Evolutionary conservation across 2,113 vertebrate genomes (phyloP), one percentile per base, ranked within the genome.

Genomic region (Blennius ocellaris): DNA sequence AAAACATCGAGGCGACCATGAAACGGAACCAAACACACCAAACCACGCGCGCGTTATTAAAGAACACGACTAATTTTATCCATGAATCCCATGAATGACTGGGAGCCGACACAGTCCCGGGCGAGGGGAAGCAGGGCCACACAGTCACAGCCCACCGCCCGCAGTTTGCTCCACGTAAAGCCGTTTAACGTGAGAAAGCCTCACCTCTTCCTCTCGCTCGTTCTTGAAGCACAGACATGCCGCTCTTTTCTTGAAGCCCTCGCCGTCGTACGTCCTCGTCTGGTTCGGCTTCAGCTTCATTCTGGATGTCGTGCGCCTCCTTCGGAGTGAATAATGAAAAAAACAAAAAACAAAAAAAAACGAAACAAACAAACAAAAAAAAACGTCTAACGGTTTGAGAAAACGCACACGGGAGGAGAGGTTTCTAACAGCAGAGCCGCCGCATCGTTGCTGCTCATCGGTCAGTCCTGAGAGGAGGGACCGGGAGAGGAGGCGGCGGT

Each of bases 271-370:
- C 55, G 97, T 99, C 88, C 97, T 95, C 78, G 97, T 98, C 95
- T 99, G 97, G 92, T 97, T 98, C 83, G 96, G 96, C 92, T 99
- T 99, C 82, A 98, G 95, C 95, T 98, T 98, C 97, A 98, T 99
- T 91, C 88, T 96, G 65, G 47, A 8, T 75, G 16, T 44, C 61
- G 21, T 30, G 21, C 21, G 21, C n/a, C n/a, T 69, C 75, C 57
- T 48, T 52, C 17, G 54, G 39, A 47, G 10, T 21, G 64, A 50
- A 84, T 65, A 71, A 75, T 72, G 73, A 41, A 21, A 47, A n/a
- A 14, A 16, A 5, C 10, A 8, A 1, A 8, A 14, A 15, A 8
- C 10, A 8, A 1, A 8, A 14, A 15, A 8, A 8, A 1, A 1
- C 36, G 2, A 39, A 30, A 30, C 21, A 30, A 21, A 47, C n/a